These are phyloP conservation scores for Campoletis raptor DNA, from an alignment of 2,888 invertebrate species.

Conservation along the genomic window DNA sequence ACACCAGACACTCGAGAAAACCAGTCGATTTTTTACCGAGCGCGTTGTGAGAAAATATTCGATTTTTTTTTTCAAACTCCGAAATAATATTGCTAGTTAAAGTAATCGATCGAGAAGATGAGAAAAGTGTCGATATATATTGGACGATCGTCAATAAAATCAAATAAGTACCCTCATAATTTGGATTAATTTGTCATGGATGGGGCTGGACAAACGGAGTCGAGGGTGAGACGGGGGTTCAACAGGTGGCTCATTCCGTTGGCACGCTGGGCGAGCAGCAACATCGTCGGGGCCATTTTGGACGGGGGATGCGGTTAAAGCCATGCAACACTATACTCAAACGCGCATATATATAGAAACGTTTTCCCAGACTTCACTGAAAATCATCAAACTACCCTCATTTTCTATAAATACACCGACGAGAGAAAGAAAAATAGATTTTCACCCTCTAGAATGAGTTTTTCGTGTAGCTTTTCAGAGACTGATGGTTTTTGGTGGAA, in stretches of 20 bases:
- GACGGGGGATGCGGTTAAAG: not conserved
- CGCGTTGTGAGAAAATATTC: not conserved
- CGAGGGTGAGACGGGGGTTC: not conserved
- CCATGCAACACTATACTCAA: not conserved
- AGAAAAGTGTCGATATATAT: not conserved
- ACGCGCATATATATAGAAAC: not conserved
- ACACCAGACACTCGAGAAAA: not conserved
- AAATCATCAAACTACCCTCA: not conserved
- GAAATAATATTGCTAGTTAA: too few relatives aligned
- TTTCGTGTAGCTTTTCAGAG: not conserved
- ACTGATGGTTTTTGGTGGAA: not conserved
- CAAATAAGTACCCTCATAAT: not conserved
- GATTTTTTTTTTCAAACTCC: too few relatives aligned
- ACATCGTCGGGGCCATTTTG: not conserved
- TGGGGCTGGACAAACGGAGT: not conserved
- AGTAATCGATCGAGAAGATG: too few relatives aligned
- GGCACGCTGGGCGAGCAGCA: not conserved
- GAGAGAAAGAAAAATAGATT: too few relatives aligned
- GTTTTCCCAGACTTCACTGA: not conserved
- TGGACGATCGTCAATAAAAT: not conserved
- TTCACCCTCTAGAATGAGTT: too few relatives aligned
- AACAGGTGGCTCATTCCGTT: conserved; percentile 49
- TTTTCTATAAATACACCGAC: not conserved
- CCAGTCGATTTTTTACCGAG: not conserved
- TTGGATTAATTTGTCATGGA: not conserved